A percentile compares a stretch with the other conserved stretches of the same genome.
These are phyloP conservation scores for Harpegnathos saltator DNA, from an alignment of 1,140 invertebrate species.

Conservation along the genomic window DNA sequence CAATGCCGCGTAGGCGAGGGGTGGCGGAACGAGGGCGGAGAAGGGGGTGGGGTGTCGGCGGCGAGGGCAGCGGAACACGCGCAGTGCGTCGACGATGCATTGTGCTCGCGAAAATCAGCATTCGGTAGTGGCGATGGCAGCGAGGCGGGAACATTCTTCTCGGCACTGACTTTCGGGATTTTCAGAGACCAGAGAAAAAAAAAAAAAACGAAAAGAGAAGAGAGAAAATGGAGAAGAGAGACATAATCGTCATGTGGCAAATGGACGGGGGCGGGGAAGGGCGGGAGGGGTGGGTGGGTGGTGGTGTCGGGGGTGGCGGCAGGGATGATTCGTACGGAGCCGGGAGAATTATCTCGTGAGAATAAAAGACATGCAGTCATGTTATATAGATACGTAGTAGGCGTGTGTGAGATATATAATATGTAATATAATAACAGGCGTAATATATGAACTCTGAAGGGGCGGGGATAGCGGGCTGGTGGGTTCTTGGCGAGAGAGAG, in stretches of 20 bases:
- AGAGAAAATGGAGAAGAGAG: constrained; percentile 32
- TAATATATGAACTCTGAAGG: constrained; percentile 54
- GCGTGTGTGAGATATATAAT: constrained; percentile 65
- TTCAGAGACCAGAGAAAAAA: constrained; percentile 16
- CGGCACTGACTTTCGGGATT: constrained; percentile 60
- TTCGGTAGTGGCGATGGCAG: constrained; percentile 56
- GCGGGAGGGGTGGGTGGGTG: background rate
- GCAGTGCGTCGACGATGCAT: constrained; percentile 60
- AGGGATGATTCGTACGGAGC: constrained; percentile 3
- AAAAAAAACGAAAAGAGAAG: constrained; percentile 35
- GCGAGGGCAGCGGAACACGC: constrained; percentile 45
- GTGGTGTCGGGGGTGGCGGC: no score
- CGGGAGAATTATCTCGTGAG: constrained; percentile 60
- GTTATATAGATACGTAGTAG: constrained; percentile 71
- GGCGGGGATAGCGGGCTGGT: constrained; percentile 5
- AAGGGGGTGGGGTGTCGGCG: background rate
- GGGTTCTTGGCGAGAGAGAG: constrained; percentile 67
- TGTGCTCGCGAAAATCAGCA: constrained; percentile 63
- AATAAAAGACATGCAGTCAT: constrained; percentile 75
- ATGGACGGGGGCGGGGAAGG: background rate
- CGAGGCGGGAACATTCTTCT: constrained; percentile 70
- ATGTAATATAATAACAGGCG: constrained; percentile 63
- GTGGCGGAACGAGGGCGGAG: constrained; percentile 23
- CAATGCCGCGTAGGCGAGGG: constrained; percentile 61
- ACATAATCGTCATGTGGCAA: constrained; percentile 64